These are phyloP conservation scores for Steinernema khuongi DNA, from an alignment of 1,140 invertebrate species.

Conservation along the genomic window DNA sequence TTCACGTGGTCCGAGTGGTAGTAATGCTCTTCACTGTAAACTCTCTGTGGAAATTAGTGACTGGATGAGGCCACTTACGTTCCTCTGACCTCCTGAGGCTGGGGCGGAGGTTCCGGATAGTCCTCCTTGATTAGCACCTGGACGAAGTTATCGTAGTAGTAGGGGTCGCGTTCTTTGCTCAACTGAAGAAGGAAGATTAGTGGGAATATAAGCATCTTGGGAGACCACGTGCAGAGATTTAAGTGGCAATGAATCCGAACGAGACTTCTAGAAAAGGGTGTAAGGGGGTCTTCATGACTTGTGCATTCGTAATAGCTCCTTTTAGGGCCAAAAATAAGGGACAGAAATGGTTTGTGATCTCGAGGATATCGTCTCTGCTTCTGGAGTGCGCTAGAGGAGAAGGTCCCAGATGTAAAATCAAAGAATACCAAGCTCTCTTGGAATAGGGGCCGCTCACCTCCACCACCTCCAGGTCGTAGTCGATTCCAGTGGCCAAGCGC, in stretches of 20 bases:
- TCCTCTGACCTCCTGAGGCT: background rate
- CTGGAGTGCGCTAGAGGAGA: too few species aligned
- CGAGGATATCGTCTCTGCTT: too few species aligned
- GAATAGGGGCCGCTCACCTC: background rate
- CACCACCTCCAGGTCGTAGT: background rate
- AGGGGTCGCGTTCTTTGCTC: background rate
- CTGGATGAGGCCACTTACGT: background rate
- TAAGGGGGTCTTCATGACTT: too few species aligned
- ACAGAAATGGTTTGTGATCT: too few species aligned
- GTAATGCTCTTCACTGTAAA: background rate
- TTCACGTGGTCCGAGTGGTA: background rate
- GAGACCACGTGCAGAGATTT: too few species aligned
- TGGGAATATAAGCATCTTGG: too few species aligned
- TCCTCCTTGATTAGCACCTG: background rate
- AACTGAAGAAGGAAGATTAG: background rate
- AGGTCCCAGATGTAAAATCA: too few species aligned
- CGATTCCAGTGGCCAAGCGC: background rate
- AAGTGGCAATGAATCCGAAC: too few species aligned
- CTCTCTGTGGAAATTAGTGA: background rate
- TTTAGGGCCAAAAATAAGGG: too few species aligned
- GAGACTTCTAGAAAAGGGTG: too few species aligned
- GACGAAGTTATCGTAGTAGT: slow-evolving; percentile 5
- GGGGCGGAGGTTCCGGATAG: background rate
- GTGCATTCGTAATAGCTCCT: too few species aligned
- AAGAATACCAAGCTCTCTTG: too few species aligned